Evolutionary conservation across 1,140 invertebrate genomes (phyloP).

Genomic region (Cepaea nemoralis): DNA sequence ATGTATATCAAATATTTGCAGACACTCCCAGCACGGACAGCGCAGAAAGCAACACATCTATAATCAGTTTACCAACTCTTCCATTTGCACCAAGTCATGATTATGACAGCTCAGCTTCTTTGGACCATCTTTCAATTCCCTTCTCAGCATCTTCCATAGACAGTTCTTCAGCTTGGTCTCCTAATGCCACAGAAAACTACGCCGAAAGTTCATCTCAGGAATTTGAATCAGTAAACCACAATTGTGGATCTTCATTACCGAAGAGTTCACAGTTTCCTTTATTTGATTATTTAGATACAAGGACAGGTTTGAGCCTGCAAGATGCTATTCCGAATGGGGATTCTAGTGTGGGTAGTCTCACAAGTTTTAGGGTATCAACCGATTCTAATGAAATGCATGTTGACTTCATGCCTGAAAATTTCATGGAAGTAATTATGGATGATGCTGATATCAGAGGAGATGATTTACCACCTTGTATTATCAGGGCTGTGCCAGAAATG

Average conservation of each 20-base stretch:
- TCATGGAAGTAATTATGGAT: neutral
- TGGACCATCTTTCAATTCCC: neutral
- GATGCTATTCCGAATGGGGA: too few species aligned
- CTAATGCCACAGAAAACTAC: neutral
- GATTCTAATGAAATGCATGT: neutral
- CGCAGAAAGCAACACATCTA: neutral
- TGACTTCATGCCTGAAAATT: neutral
- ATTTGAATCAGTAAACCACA: neutral
- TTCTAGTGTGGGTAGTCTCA: neutral
- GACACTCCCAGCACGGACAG: neutral
- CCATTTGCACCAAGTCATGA: neutral
- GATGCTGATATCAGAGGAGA: neutral
- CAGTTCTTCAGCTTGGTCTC: neutral
- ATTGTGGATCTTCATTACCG: neutral
- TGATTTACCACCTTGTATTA: neutral
- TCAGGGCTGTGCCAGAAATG: neutral
- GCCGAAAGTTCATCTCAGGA: neutral
- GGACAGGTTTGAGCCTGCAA: neutral
- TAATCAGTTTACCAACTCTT: neutral
- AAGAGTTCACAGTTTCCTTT: neutral
- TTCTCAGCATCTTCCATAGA: neutral
- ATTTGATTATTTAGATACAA: neutral
- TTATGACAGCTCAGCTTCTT: neutral
- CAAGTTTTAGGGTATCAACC: neutral
- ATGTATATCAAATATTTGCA: neutral